phyloP scores from a whole-genome alignment of 2,113 vertebrate genomes.

The Serinus canaria region DNA sequence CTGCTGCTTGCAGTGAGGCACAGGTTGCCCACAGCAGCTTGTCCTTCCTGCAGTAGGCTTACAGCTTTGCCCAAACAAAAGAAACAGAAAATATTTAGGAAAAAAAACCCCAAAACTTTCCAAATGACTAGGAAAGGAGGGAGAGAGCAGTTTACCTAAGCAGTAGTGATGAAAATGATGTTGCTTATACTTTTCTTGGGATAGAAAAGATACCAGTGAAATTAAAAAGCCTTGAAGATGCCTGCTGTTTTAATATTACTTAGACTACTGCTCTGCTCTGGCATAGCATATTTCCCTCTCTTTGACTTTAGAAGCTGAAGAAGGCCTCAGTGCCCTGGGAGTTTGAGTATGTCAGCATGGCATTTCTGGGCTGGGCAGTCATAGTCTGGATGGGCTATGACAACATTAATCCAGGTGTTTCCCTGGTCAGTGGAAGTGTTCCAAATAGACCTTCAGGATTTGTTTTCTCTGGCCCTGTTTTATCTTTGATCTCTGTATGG shows the following conservation, averaged over 20 bases:
- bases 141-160: background rate
- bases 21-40: background rate
- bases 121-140: background rate
- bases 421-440: background rate
- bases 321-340: background rate
- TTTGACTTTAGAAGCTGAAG: background rate
- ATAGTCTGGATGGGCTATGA: too few relatives aligned
- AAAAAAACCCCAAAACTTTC: too few relatives aligned
- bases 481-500: background rate
- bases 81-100: background rate
- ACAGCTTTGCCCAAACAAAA: background rate
- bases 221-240: background rate
- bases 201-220: background rate
- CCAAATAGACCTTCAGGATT: background rate
- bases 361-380: background rate
- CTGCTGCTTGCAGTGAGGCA: background rate
- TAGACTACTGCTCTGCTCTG: background rate
- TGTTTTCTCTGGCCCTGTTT: background rate
- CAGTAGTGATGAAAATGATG: background rate
- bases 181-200: background rate
- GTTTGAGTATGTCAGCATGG: background rate
- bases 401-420: background rate
- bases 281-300: background rate
- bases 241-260: background rate
- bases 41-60: background rate